Base-by-base conservation (phyloP, 2,888 invertebrate species). In the Thera britannica region DNA sequence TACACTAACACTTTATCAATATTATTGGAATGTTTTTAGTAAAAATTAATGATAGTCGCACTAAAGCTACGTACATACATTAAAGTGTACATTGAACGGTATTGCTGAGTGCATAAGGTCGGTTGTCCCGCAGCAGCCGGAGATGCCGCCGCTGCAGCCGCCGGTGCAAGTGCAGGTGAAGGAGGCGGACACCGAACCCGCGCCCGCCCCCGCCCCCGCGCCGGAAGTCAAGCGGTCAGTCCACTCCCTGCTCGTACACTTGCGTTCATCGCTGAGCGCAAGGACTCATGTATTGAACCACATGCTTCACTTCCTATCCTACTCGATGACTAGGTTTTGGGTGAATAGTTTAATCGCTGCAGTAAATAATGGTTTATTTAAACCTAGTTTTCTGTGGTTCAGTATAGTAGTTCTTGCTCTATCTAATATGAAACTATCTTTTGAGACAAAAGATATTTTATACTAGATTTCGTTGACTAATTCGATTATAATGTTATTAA, bases 221-320 rank as follows among this genome's bases (percentile, higher is more conserved):
- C 82, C 86, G 1, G 92, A 92, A 74, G 84, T 92, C 12, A 90
- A 88, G 72, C 90, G 92, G 92, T 92, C 23, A 81, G 64, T 58
- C n/a, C 8, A 35, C 38, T 23, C 23, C 23, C 23, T 7, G 34
- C 9, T 2, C n/a, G 3, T 23, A 54, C n/a, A 44, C 61, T 34
- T n/a, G 0, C 52, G 3, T 8, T 46, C 44, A 46, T 36, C 52
- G 34, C 34, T 34, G 2, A 8, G 7, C 2, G 9, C 34, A 34
- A 23, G 2, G 34, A 9, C 51, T 51, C 7, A 51, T 7, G 44
- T 46, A 51, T 23, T 51, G 51, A 51, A 23, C 44, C 44, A 44
- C 8, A 8, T 44, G 3, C 6, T 44, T 1, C 38, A 38, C 3
- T 38, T 5, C 38, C 6, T 5, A 6, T 38, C 6, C 38, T 3